Conservation (phyloP, 2,888 invertebrate genomes). For the Pseudococcus viburni region DNA sequence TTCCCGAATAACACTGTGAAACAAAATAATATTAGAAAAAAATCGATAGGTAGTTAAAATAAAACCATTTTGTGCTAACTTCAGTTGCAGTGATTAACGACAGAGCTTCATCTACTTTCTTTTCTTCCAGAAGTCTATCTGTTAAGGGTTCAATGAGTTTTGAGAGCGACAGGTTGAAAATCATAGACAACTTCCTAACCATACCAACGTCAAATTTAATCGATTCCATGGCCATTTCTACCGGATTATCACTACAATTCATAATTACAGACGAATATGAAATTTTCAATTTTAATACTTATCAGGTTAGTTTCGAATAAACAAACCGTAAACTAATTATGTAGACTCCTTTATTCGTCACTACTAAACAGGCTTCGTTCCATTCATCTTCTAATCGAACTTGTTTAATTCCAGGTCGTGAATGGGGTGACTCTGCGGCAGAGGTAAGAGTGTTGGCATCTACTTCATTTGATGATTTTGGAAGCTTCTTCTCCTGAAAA, state of each 20-base stretch:
- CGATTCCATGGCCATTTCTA: slow-evolving; percentile 53
- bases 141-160: slow-evolving; percentile 79
- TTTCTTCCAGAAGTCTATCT: slow-evolving; percentile 83
- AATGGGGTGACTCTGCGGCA: background rate
- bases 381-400: slow-evolving; percentile 64
- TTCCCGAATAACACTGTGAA: slow-evolving; percentile 75
- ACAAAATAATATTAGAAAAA: background rate
- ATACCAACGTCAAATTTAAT: slow-evolving; percentile 45
- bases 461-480: background rate
- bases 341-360: slow-evolving; percentile 77
- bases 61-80: background rate
- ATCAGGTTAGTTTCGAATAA: background rate
- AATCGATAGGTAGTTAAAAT: background rate
- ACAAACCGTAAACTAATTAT: slow-evolving; percentile 71
- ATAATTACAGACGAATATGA: background rate
- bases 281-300: background rate
- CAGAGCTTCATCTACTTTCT: slow-evolving; percentile 84
- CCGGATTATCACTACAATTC: slow-evolving; percentile 55
- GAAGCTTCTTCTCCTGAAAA: slow-evolving; percentile 13
- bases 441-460: background rate
- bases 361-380: slow-evolving; percentile 73
- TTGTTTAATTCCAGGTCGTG: slow-evolving; percentile 43
- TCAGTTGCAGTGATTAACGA: slow-evolving; percentile 84
- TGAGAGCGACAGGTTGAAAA: slow-evolving; percentile 54
- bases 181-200: slow-evolving; percentile 43